A percentile compares a stretch with the other conserved stretches of the same genome.
Conservation (phyloP, 2,888 invertebrate species). For the Miltochrista miniata region DNA sequence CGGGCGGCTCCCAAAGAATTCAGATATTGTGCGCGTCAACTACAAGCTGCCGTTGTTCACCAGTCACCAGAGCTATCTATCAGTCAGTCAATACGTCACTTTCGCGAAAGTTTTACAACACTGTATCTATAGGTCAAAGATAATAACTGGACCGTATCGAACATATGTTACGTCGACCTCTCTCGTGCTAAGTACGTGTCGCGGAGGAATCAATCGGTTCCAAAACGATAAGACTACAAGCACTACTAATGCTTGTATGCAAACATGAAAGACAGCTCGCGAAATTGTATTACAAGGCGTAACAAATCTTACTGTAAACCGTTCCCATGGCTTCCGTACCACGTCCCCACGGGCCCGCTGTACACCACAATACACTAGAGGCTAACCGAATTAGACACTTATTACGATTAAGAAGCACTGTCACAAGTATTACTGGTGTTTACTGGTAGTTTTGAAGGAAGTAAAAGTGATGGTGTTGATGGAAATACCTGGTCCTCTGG, state of each 20-base stretch:
- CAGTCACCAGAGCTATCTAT: no score
- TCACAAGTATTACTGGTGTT: conserved; percentile 1
- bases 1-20: not conserved
- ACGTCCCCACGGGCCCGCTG: conserved; percentile 23
- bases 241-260: not conserved
- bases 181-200: conserved; percentile 2
- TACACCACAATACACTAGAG: not conserved
- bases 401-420: conserved; percentile 1
- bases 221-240: conserved; percentile 17
- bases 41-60: no score
- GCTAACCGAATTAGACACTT: not conserved
- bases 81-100: no score
- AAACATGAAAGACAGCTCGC: conserved; percentile 21
- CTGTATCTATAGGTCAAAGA: not conserved
- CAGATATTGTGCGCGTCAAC: no score
- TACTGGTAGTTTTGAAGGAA: conserved; percentile 1
- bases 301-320: conserved; percentile 3
- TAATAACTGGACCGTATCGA: conserved; percentile 3
- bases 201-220: conserved; percentile 5
- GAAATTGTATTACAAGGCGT: conserved; percentile 7
- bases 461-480: conserved; percentile 13
- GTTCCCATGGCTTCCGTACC: conserved; percentile 15
- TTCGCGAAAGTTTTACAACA: not conserved
- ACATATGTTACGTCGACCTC: conserved; percentile 12
- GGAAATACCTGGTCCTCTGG: conserved; percentile 76